Percentiles rank a stretch among this genome's conserved stretches.
Evolutionary conservation across 2,797 vertebrate genomes (phyloP).

Genomic region (Salmo trutta): DNA sequence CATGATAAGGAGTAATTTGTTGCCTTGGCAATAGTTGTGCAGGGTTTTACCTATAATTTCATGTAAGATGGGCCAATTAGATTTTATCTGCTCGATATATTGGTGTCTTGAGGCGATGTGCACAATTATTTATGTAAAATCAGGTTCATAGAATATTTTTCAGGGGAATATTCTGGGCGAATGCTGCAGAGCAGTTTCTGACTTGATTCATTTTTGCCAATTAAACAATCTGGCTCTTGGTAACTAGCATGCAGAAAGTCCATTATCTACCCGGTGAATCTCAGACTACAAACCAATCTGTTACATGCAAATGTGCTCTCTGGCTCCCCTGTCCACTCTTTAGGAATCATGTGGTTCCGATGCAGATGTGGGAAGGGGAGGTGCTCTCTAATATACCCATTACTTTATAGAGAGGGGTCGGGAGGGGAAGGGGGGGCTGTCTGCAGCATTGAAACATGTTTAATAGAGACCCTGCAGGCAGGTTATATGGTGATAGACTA

Average conservation of each 20-base stretch:
- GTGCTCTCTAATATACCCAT: background rate
- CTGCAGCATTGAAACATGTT: constrained; percentile 42
- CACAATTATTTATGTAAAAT: constrained; percentile 56
- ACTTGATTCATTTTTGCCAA: constrained; percentile 63
- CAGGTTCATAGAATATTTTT: constrained; percentile 59
- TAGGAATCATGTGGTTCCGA: background rate
- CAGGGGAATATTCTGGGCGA: constrained; percentile 41
- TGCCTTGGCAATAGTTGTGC: background rate
- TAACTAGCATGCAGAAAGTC: constrained; percentile 9
- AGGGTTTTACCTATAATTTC: background rate
- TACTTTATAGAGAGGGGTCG: background rate
- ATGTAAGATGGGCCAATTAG: background rate
- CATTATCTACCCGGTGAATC: constrained; percentile 28
- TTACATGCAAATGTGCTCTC: constrained; percentile 14
- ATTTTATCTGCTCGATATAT: background rate
- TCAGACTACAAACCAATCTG: constrained; percentile 4
- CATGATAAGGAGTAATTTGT: background rate
- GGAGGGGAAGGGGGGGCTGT: background rate
- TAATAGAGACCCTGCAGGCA: constrained; percentile 48
- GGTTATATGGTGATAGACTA: constrained; percentile 39
- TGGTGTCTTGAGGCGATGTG: background rate
- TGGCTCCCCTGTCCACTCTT: constrained; percentile 2
- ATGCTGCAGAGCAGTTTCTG: constrained; percentile 30
- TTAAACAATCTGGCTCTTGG: constrained; percentile 61
- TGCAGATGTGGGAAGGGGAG: background rate